Conservation (phyloP, 2,797 vertebrate genomes). For the Microhierax caerulescens region DNA sequence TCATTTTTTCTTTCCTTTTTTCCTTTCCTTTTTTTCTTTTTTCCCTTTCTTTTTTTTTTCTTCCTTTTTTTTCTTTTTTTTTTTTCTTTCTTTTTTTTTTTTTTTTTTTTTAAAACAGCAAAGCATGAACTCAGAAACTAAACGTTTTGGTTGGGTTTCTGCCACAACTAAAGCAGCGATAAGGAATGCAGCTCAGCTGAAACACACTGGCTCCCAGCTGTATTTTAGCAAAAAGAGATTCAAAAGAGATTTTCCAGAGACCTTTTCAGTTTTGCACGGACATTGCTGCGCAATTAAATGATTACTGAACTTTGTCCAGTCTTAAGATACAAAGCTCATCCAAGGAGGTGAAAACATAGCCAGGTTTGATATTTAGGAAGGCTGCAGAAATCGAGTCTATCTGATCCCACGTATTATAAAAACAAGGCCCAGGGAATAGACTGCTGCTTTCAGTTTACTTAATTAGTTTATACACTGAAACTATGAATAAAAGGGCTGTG, state of each 20-base stretch:
- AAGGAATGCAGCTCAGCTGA: background rate
- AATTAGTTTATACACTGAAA: conserved; percentile 50
- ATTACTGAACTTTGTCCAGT: background rate
- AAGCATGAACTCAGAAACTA: background rate
- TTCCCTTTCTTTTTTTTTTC: background rate
- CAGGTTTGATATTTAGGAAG: background rate
- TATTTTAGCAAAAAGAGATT: background rate
- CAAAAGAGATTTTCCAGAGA: background rate
- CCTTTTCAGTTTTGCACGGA: background rate
- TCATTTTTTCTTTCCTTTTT: too few species aligned
- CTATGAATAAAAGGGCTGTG: conserved; percentile 60
- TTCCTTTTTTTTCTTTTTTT: too few species aligned
- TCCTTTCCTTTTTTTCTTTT: too few species aligned
- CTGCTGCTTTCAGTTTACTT: conserved; percentile 36
- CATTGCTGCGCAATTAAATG: background rate
- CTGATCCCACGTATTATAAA: background rate
- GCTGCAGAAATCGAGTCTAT: background rate
- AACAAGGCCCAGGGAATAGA: conserved; percentile 15
- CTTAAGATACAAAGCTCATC: background rate
- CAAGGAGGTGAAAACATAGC: background rate
- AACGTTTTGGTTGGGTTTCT: background rate
- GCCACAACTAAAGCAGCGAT: background rate
- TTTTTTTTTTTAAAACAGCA: background rate
- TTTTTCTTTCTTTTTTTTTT: background rate
- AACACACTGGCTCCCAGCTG: background rate